Evolutionary conservation across 2,113 vertebrate species (phyloP).

Genomic region (Grammomys surdaster): DNA sequence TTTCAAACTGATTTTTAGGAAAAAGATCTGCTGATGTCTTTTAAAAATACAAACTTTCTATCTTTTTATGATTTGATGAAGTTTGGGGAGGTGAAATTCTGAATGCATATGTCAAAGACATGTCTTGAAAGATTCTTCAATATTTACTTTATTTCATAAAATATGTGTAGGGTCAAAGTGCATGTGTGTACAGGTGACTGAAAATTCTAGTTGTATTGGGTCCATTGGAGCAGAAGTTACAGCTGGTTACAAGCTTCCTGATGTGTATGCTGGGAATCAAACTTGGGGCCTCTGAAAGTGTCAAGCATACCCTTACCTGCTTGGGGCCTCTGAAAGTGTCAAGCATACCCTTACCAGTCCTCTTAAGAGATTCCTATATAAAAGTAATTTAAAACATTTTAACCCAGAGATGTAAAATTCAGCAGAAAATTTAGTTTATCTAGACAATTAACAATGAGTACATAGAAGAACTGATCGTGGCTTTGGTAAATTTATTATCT

Average conservation of each 20-base stretch:
- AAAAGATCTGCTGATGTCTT: not conserved
- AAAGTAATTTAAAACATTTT: not conserved
- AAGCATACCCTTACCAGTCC: not conserved
- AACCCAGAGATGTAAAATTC: not conserved
- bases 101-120: not conserved
- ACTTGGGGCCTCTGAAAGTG: not conserved
- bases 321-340: not conserved
- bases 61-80: not conserved
- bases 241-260: not conserved
- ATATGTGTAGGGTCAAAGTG: not conserved
- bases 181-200: not conserved
- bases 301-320: not conserved
- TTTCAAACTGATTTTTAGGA: not conserved
- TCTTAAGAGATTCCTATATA: not conserved
- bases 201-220: too few relatives aligned
- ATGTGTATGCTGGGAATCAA: not conserved
- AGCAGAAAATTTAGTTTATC: not conserved
- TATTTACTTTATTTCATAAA: not conserved
- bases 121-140: not conserved
- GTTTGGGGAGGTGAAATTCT: not conserved
- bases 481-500: slow-evolving; percentile 19
- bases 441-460: not conserved
- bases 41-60: not conserved
- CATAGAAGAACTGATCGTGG: too few relatives aligned
- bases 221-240: not conserved